Evolutionary conservation across 2,113 vertebrate species (phyloP).

Genomic region (Aptenodytes forsteri): DNA sequence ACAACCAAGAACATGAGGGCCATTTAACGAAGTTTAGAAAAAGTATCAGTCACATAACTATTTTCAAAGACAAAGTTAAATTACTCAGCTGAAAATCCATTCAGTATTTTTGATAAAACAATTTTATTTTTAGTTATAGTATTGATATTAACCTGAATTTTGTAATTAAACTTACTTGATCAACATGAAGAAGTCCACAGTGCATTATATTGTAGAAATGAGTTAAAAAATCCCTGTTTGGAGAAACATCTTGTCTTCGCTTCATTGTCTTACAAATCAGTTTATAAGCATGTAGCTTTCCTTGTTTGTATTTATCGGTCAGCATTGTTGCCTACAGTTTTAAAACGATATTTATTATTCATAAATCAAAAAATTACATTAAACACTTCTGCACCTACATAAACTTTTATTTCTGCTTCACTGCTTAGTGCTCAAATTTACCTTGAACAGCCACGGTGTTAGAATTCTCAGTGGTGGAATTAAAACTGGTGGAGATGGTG

Average conservation of each 20-base stretch:
- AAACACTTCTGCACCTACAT: background rate
- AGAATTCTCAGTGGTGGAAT: constrained; percentile 97
- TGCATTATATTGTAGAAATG: constrained; percentile 99
- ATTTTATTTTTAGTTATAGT: background rate
- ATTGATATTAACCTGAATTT: background rate
- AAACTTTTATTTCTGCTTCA: background rate
- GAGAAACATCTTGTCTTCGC: constrained; percentile 96
- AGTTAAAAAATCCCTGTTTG: constrained; percentile 95
- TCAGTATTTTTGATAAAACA: background rate
- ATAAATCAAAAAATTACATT: background rate
- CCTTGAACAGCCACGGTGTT: constrained; percentile 99
- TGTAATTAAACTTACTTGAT: constrained; percentile 84
- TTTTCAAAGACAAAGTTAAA: background rate
- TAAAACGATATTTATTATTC: constrained; percentile 28
- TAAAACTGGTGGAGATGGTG: constrained; percentile 91
- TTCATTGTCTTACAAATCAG: constrained; percentile 99
- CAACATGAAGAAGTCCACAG: constrained; percentile 93
- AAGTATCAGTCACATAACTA: background rate
- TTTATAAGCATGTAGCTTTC: constrained; percentile 97
- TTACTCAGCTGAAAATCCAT: background rate
- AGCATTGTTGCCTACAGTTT: constrained; percentile 92
- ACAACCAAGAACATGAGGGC: background rate
- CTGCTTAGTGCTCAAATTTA: constrained; percentile 50
- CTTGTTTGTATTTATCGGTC: constrained; percentile 96
- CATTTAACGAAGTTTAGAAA: background rate